Conservation (phyloP, 2,113 vertebrate genomes). For the Oncorhynchus nerka region DNA sequence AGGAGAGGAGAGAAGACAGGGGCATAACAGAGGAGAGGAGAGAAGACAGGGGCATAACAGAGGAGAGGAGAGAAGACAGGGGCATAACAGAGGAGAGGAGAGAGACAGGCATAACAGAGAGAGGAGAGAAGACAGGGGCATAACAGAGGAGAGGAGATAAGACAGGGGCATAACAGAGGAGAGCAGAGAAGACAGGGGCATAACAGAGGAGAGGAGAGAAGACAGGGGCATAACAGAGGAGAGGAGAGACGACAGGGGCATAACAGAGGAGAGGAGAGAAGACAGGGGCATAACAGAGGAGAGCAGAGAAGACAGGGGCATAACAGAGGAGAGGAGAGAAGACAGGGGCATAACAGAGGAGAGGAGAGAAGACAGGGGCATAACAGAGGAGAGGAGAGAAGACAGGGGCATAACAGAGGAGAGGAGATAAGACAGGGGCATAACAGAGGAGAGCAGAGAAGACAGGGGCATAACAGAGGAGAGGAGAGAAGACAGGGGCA, state of each 20-base stretch:
- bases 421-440: neutral
- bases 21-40: neutral
- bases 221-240: neutral
- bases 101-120: neutral
- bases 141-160: too few relatives aligned
- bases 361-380: too few relatives aligned
- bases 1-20: too few relatives aligned
- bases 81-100: too few relatives aligned
- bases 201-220: too few relatives aligned
- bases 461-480: neutral
- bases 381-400: slow-evolving; percentile 20
- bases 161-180: neutral
- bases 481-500: neutral
- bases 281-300: neutral
- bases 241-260: neutral
- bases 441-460: neutral
- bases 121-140: too few relatives aligned
- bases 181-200: slow-evolving; percentile 27
- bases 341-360: too few relatives aligned
- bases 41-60: neutral
- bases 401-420: slow-evolving; percentile 10
- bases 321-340: too few relatives aligned
- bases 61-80: too few relatives aligned
- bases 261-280: neutral
- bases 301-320: too few relatives aligned